Evolutionary conservation across 1,140 invertebrate genomes (phyloP), one percentile per base, ranked within the genome.

Genomic region (Melipona quadrifasciata): DNA sequence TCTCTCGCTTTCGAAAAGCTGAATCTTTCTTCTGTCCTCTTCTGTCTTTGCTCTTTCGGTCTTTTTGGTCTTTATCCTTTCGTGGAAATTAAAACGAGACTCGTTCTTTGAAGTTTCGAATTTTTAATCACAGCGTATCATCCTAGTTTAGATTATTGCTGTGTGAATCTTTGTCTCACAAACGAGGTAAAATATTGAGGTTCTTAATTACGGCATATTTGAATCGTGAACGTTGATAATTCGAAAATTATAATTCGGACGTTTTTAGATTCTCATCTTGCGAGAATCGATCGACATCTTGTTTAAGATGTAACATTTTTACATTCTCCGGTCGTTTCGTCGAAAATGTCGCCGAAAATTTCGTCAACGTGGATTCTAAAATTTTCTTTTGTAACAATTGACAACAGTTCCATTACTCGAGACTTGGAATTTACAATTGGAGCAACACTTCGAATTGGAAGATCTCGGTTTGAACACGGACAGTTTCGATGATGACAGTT

Each of bases 201-300:
- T 61, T 61, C n/a, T 24, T 0, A 58, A 58, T 1, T 58, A 24
- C 21, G 10, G 12, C 57, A 24, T 14, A n/a, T n/a, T 14, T 12
- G 3, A n/a, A 24, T 61, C 58, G 11, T 19, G 21, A 11, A n/a
- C 24, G 58, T 24, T 61, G 12, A 24, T n/a, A 61, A 58, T 12
- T 58, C 12, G 3, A 14, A 61, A 61, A 61, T 61, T 61, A 12
- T n/a, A n/a, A 12, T 61, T n/a, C n/a, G 11, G 4, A 12, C 24
- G 24, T 61, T 4, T 61, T 61, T 11, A 12, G 24, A 61, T n/a
- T n/a, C 5, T 61, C 10, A 4, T 61, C 58, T 14, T 14, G 5
- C n/a, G 24, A n/a, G 4, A n/a, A n/a, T 5, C 0, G n/a, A 0
- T 1, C 12, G n/a, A 61, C 11, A 11, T 12, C 11, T 1, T 12